phyloP scores from a whole-genome alignment of 2,888 invertebrate species.

The Gerris lacustris region DNA sequence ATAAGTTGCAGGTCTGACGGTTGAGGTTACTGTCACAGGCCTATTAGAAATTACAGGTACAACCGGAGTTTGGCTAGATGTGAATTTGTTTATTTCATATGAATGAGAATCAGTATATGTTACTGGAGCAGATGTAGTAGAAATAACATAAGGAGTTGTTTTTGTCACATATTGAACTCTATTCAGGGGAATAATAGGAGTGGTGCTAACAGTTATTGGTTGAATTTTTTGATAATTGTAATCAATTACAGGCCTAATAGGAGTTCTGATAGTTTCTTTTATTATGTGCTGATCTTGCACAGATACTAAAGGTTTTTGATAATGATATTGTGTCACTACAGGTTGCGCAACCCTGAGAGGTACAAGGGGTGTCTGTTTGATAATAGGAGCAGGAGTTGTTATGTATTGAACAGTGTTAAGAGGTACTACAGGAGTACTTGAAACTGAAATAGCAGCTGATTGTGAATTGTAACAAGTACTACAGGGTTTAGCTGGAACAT shows the following conservation, averaged over 20 bases:
- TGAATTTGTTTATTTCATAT: neutral
- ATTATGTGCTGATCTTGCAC: too few relatives aligned
- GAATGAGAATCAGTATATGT: conserved; percentile 5
- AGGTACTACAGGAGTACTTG: conserved; percentile 23
- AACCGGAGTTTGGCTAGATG: neutral
- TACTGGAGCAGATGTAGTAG: conserved; percentile 8
- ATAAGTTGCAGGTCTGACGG: neutral
- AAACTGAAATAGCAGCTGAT: conserved; percentile 19
- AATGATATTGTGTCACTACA: neutral
- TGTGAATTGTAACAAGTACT: conserved; percentile 1
- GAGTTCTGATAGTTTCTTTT: neutral
- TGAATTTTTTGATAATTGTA: neutral
- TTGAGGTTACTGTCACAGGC: neutral
- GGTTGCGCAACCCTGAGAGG: neutral
- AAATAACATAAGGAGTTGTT: conserved; percentile 19
- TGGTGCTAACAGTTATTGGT: conserved; percentile 24
- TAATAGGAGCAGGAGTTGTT: conserved; percentile 14
- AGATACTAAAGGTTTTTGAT: neutral
- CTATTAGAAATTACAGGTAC: neutral
- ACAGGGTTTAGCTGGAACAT: conserved; percentile 9
- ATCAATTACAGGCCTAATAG: neutral
- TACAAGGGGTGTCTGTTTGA: conserved; percentile 9
- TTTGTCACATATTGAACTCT: conserved; percentile 23
- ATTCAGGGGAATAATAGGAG: conserved; percentile 26
- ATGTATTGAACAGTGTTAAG: conserved; percentile 24